Evolutionary conservation across 1,140 invertebrate genomes (phyloP), one percentile per base, ranked within the genome.

Genomic region (Teleogryllus occipitalis): DNA sequence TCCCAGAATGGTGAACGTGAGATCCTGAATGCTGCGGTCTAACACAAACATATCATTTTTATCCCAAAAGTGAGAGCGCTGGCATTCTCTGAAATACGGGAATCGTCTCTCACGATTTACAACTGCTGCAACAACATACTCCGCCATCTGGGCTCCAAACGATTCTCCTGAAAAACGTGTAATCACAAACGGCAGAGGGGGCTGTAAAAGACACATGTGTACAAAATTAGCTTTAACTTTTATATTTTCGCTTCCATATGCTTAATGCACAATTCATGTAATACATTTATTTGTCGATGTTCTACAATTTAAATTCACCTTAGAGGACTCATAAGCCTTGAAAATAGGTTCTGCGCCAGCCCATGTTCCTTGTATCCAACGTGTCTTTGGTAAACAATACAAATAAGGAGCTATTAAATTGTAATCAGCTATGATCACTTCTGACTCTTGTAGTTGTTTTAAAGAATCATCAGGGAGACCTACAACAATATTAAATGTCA

Each of bases 121-220:
- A 77, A 91, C 89, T 47, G 89, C 85, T n/a, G 87, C 85, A 54
- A 90, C 81, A 7, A 89, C 87, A 83, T 89, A 90, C 83, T 90
- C 89, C 0, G 86, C 86, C 88, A 90, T 90, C n/a, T 87, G 83
- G 49, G 84, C 80, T 15, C 89, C 88, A 82, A 89, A 89, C 46
- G 83, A 81, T 27, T 85, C 83, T n/a, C 86, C 86, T 14, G 85
- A 87, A 79, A 86, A 87, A 80, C 88, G 84, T 39, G 87, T 87
- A 75, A 89, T 82, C 15, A 84, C 48, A 75, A 83, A 87, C 74
- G 82, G 73, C 8, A 82, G 78, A 65, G 81, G 76, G 46, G 46
- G 76, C 76, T 76, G 76, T 12, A 76, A 76, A 39, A 76, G 10
- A 47, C 14, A 39, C 8, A 76, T 39, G 39, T 8, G 46, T 76